phyloP scores from a whole-genome alignment of 2,888 invertebrate species.

The Crossocerus cetratus region DNA sequence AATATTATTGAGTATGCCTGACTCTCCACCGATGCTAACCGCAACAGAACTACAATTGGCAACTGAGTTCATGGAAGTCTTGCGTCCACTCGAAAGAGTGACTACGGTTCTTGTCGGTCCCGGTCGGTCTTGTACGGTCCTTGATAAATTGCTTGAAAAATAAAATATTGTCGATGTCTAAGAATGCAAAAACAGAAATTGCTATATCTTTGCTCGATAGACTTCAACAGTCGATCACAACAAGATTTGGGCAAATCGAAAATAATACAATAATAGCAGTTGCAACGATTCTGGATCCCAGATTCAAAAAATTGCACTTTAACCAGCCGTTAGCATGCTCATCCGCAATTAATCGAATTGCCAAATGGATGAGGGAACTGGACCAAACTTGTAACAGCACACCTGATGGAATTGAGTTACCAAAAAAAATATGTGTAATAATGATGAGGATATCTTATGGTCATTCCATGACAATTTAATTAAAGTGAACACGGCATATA shows the following conservation, averaged over 20 bases:
- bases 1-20: conserved; percentile 36
- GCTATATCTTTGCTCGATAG: neutral
- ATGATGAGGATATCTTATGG: conserved; percentile 6
- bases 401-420: neutral
- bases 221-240: conserved; percentile 7
- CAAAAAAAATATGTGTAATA: neutral
- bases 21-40: conserved; percentile 46
- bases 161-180: conserved; percentile 7
- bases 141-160: conserved; percentile 34
- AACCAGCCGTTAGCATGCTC: conserved; percentile 46
- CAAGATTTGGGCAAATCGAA: conserved; percentile 56
- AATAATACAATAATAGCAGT: conserved; percentile 52
- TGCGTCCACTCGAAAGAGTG: conserved; percentile 45
- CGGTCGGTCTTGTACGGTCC: too few species aligned
- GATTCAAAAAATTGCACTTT: conserved; percentile 64
- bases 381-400: neutral
- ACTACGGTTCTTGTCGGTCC: too few species aligned
- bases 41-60: conserved; percentile 43
- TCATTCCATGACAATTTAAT: conserved; percentile 11
- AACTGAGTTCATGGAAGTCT: conserved; percentile 35
- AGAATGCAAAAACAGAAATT: neutral
- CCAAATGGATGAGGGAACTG: conserved; percentile 9
- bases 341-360: conserved; percentile 11
- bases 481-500: neutral
- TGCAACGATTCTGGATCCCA: conserved; percentile 60